Conservation (phyloP, 2,888 invertebrate genomes). For the Tachystola acroxantha region DNA sequence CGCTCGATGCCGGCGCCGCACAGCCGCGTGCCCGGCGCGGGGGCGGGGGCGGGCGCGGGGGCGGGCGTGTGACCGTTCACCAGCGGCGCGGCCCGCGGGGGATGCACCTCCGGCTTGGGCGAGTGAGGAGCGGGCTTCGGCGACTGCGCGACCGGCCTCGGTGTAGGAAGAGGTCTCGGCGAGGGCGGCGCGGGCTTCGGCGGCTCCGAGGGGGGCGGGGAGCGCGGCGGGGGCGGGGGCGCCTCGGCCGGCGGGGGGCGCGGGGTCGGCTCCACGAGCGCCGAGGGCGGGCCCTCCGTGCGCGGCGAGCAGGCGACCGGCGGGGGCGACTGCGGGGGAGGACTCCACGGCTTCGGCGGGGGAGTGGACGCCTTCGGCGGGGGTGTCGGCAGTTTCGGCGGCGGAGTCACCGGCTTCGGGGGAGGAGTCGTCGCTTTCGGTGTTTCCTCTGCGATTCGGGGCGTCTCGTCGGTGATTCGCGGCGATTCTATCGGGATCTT, state of each 20-base stretch:
- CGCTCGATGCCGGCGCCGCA: conserved; percentile 45
- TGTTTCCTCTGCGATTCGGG: conserved; percentile 12
- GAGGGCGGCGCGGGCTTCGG: conserved; percentile 23
- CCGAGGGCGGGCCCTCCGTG: conserved; percentile 58
- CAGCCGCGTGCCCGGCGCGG: conserved; percentile 6
- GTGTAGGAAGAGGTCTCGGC: too few relatives aligned
- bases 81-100: conserved; percentile 16
- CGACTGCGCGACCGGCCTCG: conserved; percentile 14
- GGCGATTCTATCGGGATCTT: conserved; percentile 22
- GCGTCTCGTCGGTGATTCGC: conserved; percentile 17
- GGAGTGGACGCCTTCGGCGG: too few relatives aligned
- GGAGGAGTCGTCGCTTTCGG: conserved; percentile 25
- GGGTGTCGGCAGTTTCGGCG: neutral
- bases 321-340: neutral
- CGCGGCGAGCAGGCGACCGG: conserved; percentile 49
- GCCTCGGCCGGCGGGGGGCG: conserved; percentile 40
- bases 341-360: conserved; percentile 32
- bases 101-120: conserved; percentile 14
- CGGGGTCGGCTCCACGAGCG: conserved; percentile 59
- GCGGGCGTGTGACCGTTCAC: conserved; percentile 34
- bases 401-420: conserved; percentile 35
- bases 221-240: conserved; percentile 24
- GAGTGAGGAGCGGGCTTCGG: conserved; percentile 23
- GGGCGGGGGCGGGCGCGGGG: conserved; percentile 19
- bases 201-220: conserved; percentile 41